Evolutionary conservation across 2,797 vertebrate species (phyloP).

Genomic region (Eleutherodactylus coqui): DNA sequence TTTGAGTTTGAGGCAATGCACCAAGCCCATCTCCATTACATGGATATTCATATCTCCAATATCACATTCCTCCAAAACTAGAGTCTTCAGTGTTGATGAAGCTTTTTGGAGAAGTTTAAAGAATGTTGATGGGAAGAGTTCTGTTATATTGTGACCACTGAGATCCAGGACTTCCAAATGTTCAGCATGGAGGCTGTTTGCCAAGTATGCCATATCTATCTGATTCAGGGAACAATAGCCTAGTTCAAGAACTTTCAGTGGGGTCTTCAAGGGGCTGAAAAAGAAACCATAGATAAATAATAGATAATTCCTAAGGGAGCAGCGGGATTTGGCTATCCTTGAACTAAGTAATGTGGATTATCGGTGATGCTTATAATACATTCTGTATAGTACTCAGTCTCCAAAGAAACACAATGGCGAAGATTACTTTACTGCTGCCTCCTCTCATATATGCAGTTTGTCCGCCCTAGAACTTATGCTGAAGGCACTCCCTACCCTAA

Average conservation of each 20-base stretch:
- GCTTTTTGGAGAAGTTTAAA: constrained; percentile 85
- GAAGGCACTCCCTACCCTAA: too few relatives aligned
- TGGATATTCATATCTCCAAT: constrained; percentile 82
- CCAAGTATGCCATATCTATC: constrained; percentile 89
- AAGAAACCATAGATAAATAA: constrained; percentile 55
- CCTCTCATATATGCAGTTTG: too few relatives aligned
- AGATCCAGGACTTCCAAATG: constrained; percentile 86
- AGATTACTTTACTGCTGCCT: too few relatives aligned
- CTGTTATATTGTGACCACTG: constrained; percentile 86
- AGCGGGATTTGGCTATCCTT: background rate
- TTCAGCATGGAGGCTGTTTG: constrained; percentile 86
- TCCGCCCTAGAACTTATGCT: too few relatives aligned
- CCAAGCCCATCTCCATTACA: constrained; percentile 76
- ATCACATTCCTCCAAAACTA: constrained; percentile 89
- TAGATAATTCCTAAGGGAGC: background rate
- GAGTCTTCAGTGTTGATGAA: constrained; percentile 78
- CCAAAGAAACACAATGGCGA: too few relatives aligned
- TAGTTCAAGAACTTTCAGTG: constrained; percentile 86
- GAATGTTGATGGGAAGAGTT: constrained; percentile 80
- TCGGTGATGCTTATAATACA: too few relatives aligned
- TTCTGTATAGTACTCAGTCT: too few relatives aligned
- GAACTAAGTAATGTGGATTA: background rate
- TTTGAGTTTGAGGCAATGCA: constrained; percentile 78
- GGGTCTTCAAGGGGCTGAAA: constrained; percentile 85
- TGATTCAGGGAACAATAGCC: constrained; percentile 87